phyloP scores from a whole-genome alignment of 2,113 vertebrate genomes.

The Geothlypis trichas region DNA sequence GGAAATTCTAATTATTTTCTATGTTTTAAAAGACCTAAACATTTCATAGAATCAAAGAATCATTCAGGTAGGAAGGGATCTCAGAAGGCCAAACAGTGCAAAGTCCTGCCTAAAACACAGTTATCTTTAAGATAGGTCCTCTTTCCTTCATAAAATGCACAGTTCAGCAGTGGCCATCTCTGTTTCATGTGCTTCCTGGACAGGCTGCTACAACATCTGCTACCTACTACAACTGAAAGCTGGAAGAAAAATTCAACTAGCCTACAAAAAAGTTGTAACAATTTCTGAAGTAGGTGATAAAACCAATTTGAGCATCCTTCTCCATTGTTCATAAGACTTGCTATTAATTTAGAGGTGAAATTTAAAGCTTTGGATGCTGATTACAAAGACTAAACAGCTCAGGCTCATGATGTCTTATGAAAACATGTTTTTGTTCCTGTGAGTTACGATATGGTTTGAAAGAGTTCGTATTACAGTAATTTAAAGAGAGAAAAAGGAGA shows the following conservation, averaged over 20 bases:
- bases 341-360: not conserved
- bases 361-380: not conserved
- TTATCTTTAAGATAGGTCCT: not conserved
- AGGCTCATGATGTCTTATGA: not conserved
- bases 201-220: not conserved
- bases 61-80: not conserved
- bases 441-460: not conserved
- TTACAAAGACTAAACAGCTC: not conserved
- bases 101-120: not conserved
- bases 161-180: not conserved
- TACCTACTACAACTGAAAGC: not conserved
- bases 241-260: not conserved
- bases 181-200: not conserved
- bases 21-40: not conserved
- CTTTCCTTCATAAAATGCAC: not conserved
- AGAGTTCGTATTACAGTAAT: not conserved
- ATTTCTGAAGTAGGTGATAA: not conserved
- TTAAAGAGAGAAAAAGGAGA: not conserved
- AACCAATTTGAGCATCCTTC: not conserved
- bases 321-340: not conserved
- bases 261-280: not conserved
- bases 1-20: not conserved
- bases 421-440: not conserved
- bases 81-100: not conserved
- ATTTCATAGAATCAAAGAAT: not conserved